These are phyloP conservation scores for Ylistrum balloti DNA, from an alignment of 1,140 invertebrate genomes.

Conservation along the genomic window DNA sequence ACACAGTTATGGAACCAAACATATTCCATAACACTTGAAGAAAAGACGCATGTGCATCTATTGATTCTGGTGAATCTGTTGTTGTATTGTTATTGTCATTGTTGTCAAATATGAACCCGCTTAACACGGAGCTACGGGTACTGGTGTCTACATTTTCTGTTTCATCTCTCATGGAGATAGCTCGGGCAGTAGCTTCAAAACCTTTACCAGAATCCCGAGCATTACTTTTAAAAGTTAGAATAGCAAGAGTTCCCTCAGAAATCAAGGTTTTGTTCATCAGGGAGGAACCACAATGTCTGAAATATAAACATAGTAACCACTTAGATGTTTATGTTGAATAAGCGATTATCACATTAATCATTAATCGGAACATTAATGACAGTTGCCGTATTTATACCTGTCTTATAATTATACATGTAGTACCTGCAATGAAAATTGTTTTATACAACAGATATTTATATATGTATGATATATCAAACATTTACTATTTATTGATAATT, in stretches of 20 bases:
- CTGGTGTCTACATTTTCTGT: neutral
- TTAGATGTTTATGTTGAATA: no score
- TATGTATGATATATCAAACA: no score
- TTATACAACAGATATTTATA: no score
- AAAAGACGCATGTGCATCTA: neutral
- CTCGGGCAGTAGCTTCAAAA: neutral
- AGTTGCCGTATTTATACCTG: no score
- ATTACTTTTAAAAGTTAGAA: slow-evolving; percentile 35
- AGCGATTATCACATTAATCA: no score
- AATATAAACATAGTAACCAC: neutral
- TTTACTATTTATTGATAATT: no score
- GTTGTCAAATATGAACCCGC: neutral
- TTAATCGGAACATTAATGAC: no score
- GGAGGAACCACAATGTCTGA: slow-evolving; percentile 2
- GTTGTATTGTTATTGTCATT: neutral
- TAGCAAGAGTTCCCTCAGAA: neutral
- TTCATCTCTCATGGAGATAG: neutral
- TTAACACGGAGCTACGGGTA: neutral
- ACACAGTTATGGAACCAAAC: neutral
- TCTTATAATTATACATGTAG: no score
- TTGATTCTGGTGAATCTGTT: neutral
- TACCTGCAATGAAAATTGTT: no score
- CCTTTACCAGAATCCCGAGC: neutral
- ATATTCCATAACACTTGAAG: neutral
- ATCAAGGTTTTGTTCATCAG: neutral